Evolutionary conservation across 2,888 invertebrate species (phyloP), one percentile per base, ranked within the genome.

Genomic region (Brenthis hecate): DNA sequence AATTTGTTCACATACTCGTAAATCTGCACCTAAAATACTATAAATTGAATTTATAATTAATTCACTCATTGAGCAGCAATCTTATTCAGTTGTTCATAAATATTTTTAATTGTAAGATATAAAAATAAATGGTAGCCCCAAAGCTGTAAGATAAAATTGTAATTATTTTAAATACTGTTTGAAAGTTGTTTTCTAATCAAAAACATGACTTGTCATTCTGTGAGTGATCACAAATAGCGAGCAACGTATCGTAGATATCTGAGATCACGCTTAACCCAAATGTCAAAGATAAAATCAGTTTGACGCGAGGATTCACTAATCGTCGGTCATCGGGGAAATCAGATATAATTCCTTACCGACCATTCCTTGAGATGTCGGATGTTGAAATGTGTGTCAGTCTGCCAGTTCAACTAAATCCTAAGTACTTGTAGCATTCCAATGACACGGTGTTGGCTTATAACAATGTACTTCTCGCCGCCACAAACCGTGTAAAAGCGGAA

Each of bases 401-500:
- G 84, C 77, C 85, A 84, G 84, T 86, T 85, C 53, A 14, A 66
- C 56, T 53, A n/a, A 70, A 85, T 84, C 86, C 81, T 81, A 81
- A 75, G 79, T 77, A 77, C 76, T 78, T 81, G 78, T 78, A 78
- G 80, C 81, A 83, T 85, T 84, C 81, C 82, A 84, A 83, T 85
- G 87, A 83, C 82, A 85, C 84, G 86, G 80, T 85, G 66, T 43
- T 83, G 82, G 82, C 80, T 78, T 83, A 84, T 85, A 87, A 86
- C 89, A 88, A 89, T 89, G 82, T 82, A 83, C 82, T 85, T 83
- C 77, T 80, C 81, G 77, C 77, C 83, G 83, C 89, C 90, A 85
- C 91, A 91, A 87, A 89, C 89, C 87, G 86, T 90, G 88, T 89
- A 91, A 91, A 90, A 90, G 90, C 88, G 89, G 91, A 91, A 91